Evolutionary conservation across 2,888 invertebrate genomes (phyloP).

Genomic region (Athetis lepigone): DNA sequence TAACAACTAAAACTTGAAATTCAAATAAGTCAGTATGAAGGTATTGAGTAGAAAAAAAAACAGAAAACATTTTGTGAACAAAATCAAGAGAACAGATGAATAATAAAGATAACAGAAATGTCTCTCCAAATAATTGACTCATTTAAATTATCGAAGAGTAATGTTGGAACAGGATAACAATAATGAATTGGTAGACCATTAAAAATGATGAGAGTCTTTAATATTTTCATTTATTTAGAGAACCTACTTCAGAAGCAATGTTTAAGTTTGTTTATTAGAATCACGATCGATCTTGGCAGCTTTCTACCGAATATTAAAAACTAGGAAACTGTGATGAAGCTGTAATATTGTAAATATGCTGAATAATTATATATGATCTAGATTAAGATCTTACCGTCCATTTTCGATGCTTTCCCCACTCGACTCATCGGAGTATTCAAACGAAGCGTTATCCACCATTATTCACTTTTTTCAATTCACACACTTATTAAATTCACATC

Average conservation of each 20-base stretch:
- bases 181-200: neutral
- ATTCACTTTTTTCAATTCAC: conserved; percentile 62
- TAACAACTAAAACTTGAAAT: neutral
- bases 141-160: conserved; percentile 1
- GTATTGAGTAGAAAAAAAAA: neutral
- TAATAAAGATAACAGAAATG: neutral
- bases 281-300: conserved; percentile 1
- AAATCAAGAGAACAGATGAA: neutral
- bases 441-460: conserved; percentile 88
- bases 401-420: conserved; percentile 76
- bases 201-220: neutral
- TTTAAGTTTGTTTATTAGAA: neutral
- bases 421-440: conserved; percentile 86
- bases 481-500: conserved; percentile 53
- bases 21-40: no score
- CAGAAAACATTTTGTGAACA: neutral
- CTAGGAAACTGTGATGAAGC: conserved; percentile 6
- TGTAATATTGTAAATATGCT: neutral
- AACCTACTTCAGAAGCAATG: neutral
- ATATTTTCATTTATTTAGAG: conserved; percentile 4
- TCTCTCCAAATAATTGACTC: neutral
- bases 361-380: neutral
- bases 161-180: neutral
- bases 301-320: conserved; percentile 30
- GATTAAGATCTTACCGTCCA: conserved; percentile 75